Base-by-base conservation (phyloP, 2,888 invertebrate genomes). In the Iselma pallidipennis region DNA sequence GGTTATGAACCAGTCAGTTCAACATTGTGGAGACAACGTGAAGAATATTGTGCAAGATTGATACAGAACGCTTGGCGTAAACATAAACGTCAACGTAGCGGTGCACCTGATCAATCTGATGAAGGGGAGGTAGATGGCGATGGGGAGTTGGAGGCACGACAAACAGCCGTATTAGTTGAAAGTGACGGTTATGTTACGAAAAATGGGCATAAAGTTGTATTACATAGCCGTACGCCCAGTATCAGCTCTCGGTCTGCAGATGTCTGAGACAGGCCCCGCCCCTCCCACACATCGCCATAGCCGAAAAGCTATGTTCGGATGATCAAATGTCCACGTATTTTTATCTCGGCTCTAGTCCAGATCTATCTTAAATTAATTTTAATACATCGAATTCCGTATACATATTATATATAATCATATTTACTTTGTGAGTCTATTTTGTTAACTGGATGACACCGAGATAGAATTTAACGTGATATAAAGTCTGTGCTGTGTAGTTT, bases 31-130 rank as follows among this genome's bases (percentile, higher is more conserved):
- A 87, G 97, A 67, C 97, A 97, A 84, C 90, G 97, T 67, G 97
- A 98, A 83, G 96, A 96, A 82, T 96, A 96, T 83, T 96, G 96
- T 84, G 96, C 97, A 71, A 88, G 95, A 71, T 87, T 96, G 65
- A 97, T 98, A 77, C 97, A 98, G 83, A 92, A 93, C 82, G 95
- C 96, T 74, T 97, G 95, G 94, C 89, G 95, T 67, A 91, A 93
- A 81, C 94, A 94, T 83, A 89, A 89, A 79, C 85, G 90, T 81
- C 89, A 89, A 74, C 87, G 85, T 69, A 86, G 85, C 72, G 84
- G 85, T 74, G 84, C 84, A 71, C 83, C 84, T 74, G 85, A 84
- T 59, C 85, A 82, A 72, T 85, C 84, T 64, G 85, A 83, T 70
- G 85, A 84, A 72, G 85, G 83, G 65, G 84, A 83, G 67, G 84